A percentile compares a stretch with the other conserved stretches of the same genome.
Evolutionary conservation across 2,113 vertebrate genomes (phyloP).

Genomic region (Steatornis caripensis): DNA sequence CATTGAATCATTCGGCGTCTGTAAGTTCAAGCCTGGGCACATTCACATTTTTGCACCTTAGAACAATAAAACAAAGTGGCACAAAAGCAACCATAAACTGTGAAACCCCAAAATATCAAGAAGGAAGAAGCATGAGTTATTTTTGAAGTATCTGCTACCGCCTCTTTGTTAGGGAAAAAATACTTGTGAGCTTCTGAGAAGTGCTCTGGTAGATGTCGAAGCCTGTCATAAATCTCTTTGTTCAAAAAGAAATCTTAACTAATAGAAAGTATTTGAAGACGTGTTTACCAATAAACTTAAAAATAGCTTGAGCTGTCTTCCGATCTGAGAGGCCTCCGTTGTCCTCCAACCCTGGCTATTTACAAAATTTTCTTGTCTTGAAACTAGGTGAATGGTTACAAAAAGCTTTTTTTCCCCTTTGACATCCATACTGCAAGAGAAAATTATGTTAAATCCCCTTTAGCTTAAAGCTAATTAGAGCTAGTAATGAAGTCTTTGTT

Average conservation of each 20-base stretch:
- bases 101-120: neutral
- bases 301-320: neutral
- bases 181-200: neutral
- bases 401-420: neutral
- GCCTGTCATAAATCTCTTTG: neutral
- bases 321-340: neutral
- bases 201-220: neutral
- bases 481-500: slow-evolving; percentile 28
- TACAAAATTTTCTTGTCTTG: neutral
- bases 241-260: neutral
- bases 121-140: neutral
- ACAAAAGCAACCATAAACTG: neutral
- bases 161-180: neutral
- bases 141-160: neutral
- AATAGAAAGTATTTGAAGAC: neutral
- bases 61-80: neutral
- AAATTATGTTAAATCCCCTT: neutral
- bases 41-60: neutral
- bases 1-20: neutral
- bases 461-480: slow-evolving; percentile 25
- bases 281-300: neutral
- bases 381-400: neutral
- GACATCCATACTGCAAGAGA: neutral
- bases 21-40: neutral
- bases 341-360: neutral